Evolutionary conservation across 2,113 vertebrate genomes (phyloP), one percentile per base, ranked within the genome.

Genomic region (Lota lota): DNA sequence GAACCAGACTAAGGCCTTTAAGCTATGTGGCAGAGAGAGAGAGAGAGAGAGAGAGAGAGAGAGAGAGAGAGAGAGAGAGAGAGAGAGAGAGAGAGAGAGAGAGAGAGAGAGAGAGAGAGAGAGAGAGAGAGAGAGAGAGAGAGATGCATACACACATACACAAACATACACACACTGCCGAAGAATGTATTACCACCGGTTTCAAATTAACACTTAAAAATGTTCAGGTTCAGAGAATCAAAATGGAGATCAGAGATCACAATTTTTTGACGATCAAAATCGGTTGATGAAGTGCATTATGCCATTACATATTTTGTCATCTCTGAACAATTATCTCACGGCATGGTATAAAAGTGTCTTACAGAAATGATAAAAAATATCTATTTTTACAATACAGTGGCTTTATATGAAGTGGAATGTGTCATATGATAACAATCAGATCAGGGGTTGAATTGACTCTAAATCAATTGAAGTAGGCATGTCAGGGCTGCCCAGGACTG

Each of bases 401-500:
- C 79, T 70, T 72, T 75, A 81, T 75, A 82, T 77, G 2, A 59
- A 81, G 76, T 76, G 72, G 82, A 83, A 74, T 73, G 81, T 79
- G 84, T 86, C 86, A 84, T 78, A 85, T 82, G 83, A 85, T 88
- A 86, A 85, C 80, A 85, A 88, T 88, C 84, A 83, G 87, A 89
- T 89, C 87, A 88, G 79, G 76, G 76, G 85, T 77, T 78, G 85
- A 87, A 89, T 78, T 89, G 82, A 87, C 85, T 87, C 85, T 85
- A 87, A 86, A 84, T 90, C 85, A 90, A 86, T 84, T 87, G 83
- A 87, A 81, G 82, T 83, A 87, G 85, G 86, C 77, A 86, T 85
- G 87, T 86, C 81, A 87, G 79, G 74, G 81, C 84, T 87, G 80
- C 81, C 70, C 79, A 77, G 84, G 88, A 89, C 86, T 78, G 77